phyloP scores from a whole-genome alignment of 2,113 vertebrate species.

The Hystrix brachyura region DNA sequence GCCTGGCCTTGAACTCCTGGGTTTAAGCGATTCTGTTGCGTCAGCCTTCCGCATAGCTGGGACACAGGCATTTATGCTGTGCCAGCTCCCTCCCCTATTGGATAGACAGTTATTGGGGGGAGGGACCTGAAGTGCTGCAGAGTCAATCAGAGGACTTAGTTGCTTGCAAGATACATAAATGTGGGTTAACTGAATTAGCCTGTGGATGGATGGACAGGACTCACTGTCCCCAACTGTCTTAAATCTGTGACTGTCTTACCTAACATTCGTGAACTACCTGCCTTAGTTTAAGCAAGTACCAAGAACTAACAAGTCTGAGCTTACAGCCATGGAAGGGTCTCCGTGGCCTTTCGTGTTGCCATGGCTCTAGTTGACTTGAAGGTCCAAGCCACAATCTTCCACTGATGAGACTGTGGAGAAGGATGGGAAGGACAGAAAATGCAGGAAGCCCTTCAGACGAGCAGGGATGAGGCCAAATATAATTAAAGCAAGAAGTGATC shows the following conservation, averaged over 20 bases:
- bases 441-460: slow-evolving; percentile 42
- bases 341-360: neutral
- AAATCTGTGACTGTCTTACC: neutral
- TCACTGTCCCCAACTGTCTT: neutral
- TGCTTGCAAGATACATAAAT: neutral
- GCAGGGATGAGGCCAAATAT: slow-evolving; percentile 34
- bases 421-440: neutral
- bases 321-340: neutral
- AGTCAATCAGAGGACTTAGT: neutral
- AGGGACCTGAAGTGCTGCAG: neutral
- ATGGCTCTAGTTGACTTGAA: neutral
- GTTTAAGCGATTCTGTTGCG: neutral
- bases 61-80: neutral
- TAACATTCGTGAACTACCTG: neutral
- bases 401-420: neutral
- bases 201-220: neutral
- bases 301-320: neutral
- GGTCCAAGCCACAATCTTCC: slow-evolving; percentile 9
- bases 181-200: neutral
- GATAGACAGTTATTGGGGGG: neutral
- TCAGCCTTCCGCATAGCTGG: neutral
- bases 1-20: neutral
- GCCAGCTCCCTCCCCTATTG: neutral
- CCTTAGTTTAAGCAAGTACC: neutral
- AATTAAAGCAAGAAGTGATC: slow-evolving; percentile 70